Evolutionary conservation across 1,140 invertebrate genomes (phyloP), one percentile per base, ranked within the genome.

Genomic region (Zaprionus tsacasi): DNA sequence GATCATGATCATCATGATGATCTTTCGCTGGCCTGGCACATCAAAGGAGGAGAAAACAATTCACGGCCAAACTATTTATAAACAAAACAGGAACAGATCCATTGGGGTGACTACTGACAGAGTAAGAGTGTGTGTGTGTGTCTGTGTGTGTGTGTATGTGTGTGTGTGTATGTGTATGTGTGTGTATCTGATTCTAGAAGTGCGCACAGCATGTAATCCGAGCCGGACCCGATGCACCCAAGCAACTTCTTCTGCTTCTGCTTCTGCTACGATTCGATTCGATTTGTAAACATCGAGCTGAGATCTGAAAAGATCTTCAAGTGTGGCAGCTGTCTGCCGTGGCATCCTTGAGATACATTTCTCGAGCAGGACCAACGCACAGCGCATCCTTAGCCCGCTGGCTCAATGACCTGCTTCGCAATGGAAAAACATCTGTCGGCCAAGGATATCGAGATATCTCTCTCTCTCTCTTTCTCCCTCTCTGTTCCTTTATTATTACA

Each of bases 381-480:
- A 80, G 50, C 76, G 79, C 79, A 87, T 88, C 79, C 83, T 82
- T 77, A 73, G 33, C 17, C 12, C 50, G 68, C 82, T 79, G 80
- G 40, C 40, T 77, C 83, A 88, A 67, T 88, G 85, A 88, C 83
- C 83, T 88, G 83, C 83, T 81, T 70, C 15, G 83, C 17, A 59
- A 38, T 11, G 13, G 11, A 8, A 77, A 88, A 88, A 88, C 83
- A 88, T 89, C 83, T 88, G 83, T 83, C 81, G 78, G 15, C 5
- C 36, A 66, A 67, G 80, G 77, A 71, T 87, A 82, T 87, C 88
- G 75, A 30, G 76, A 78, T 21, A 5, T 40, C 13, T 40, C 13
- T n/a, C 13, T 40, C 38, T 13, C 38, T 40, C 13, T 8, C 40
- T 43, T 0, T 21, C 58, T 52, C 60, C 72, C 66, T 65, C 21